Evolutionary conservation across 2,113 vertebrate species (phyloP).

Genomic region (Indicator indicator): DNA sequence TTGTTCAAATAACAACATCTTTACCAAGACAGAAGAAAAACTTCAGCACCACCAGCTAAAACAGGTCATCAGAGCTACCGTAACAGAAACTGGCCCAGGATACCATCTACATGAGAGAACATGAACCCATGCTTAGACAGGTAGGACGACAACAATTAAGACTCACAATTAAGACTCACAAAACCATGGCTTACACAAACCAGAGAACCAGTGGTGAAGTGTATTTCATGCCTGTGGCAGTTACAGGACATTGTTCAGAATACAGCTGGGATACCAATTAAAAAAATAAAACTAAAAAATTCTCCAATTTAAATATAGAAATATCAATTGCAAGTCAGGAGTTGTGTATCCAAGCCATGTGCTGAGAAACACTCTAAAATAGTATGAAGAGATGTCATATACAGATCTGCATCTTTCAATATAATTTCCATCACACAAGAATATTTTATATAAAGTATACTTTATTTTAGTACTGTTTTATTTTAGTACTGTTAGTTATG

Average conservation of each 20-base stretch:
- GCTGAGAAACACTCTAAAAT: neutral
- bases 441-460: neutral
- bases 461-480: neutral
- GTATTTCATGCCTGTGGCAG: neutral
- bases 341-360: neutral
- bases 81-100: neutral
- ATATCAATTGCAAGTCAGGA: slow-evolving; percentile 2
- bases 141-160: neutral
- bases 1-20: neutral
- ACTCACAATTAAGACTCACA: neutral
- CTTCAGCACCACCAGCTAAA: neutral
- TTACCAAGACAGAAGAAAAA: neutral
- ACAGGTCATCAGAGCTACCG: neutral
- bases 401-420: neutral
- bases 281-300: neutral
- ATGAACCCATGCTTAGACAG: fast-evolving
- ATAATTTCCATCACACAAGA: neutral
- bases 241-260: neutral
- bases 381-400: neutral
- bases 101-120: neutral
- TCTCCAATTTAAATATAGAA: slow-evolving; percentile 19
- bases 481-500: neutral
- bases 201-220: neutral
- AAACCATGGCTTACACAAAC: neutral
- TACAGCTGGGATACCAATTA: neutral